Conservation (phyloP, 2,797 vertebrate species). For the Borostomias antarcticus region DNA sequence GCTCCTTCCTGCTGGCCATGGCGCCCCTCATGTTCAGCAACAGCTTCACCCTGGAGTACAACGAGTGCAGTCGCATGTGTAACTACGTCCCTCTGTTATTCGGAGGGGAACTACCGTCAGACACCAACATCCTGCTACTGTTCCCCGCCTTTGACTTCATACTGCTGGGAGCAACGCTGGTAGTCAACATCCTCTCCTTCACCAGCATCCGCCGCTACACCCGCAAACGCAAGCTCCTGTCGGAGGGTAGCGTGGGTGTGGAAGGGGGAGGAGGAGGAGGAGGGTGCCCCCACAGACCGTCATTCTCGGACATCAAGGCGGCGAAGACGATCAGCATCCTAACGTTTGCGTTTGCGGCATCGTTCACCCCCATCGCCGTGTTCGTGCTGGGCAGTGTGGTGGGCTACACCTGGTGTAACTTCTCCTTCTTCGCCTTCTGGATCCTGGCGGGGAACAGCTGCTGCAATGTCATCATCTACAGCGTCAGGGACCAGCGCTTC, state of each 20-base stretch:
- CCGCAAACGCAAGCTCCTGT: slow-evolving; percentile 76
- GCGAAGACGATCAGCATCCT: slow-evolving; percentile 85
- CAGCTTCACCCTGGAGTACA: slow-evolving; percentile 81
- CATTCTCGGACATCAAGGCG: slow-evolving; percentile 84
- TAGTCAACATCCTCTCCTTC: slow-evolving; percentile 80
- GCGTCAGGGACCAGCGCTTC: slow-evolving; percentile 81
- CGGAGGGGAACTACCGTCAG: slow-evolving; percentile 50
- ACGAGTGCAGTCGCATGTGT: slow-evolving; percentile 84
- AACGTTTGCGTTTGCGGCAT: slow-evolving; percentile 81
- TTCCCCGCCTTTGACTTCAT: slow-evolving; percentile 83
- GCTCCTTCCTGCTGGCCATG: slow-evolving; percentile 79
- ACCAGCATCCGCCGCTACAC: slow-evolving; percentile 76
- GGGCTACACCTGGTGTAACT: slow-evolving; percentile 84
- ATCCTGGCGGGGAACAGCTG: slow-evolving; percentile 84
- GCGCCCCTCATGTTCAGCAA: slow-evolving; percentile 73
- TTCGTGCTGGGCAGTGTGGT: slow-evolving; percentile 84
- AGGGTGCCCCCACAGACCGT: slow-evolving; percentile 68
- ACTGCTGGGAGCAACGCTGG: slow-evolving; percentile 76
- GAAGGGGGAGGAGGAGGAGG: slow-evolving; percentile 48
- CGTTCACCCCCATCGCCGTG: slow-evolving; percentile 81
- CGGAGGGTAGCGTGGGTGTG: slow-evolving; percentile 65
- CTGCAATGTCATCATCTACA: slow-evolving; percentile 87
- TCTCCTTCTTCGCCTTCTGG: slow-evolving; percentile 87
- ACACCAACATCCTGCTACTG: slow-evolving; percentile 77
- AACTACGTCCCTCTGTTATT: slow-evolving; percentile 74